Percentiles rank a stretch among this genome's conserved stretches.
Conservation (phyloP, 1,140 invertebrate genomes). For the Drosophila kohkoa region DNA sequence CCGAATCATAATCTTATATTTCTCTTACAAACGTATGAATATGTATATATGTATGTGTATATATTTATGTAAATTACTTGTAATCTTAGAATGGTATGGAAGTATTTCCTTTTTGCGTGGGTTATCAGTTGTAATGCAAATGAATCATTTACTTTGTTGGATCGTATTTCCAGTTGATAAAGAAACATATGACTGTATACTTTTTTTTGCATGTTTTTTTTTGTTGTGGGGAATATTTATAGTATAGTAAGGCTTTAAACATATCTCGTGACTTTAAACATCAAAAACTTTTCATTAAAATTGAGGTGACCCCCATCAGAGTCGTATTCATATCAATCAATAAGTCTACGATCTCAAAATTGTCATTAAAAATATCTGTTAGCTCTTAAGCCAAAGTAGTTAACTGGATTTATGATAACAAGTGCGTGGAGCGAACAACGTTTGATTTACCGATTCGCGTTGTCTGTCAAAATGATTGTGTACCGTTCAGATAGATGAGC, state of each 20-base stretch:
- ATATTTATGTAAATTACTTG: background rate
- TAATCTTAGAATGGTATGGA: constrained; percentile 3
- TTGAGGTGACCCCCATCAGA: background rate
- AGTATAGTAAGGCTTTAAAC: too few relatives aligned
- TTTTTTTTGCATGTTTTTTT: background rate
- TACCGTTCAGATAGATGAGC: constrained; percentile 23
- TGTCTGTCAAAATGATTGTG: constrained; percentile 58
- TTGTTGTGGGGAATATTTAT: background rate
- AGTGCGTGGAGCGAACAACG: constrained; percentile 63
- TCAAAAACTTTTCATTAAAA: background rate
- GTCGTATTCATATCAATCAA: constrained; percentile 3
- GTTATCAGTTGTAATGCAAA: constrained; percentile 29
- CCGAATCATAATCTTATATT: background rate
- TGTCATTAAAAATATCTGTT: constrained; percentile 40
- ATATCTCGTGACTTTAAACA: background rate
- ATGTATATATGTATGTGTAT: constrained; percentile 1
- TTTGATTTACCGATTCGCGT: constrained; percentile 31
- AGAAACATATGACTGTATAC: constrained; percentile 20
- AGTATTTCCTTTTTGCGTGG: constrained; percentile 4
- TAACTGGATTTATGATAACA: constrained; percentile 69
- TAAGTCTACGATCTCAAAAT: constrained; percentile 5
- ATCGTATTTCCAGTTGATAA: constrained; percentile 25
- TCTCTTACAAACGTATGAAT: background rate
- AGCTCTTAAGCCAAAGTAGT: constrained; percentile 33
- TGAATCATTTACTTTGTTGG: constrained; percentile 31